Conservation (phyloP, 2,113 vertebrate species). For the Agapornis roseicollis region DNA sequence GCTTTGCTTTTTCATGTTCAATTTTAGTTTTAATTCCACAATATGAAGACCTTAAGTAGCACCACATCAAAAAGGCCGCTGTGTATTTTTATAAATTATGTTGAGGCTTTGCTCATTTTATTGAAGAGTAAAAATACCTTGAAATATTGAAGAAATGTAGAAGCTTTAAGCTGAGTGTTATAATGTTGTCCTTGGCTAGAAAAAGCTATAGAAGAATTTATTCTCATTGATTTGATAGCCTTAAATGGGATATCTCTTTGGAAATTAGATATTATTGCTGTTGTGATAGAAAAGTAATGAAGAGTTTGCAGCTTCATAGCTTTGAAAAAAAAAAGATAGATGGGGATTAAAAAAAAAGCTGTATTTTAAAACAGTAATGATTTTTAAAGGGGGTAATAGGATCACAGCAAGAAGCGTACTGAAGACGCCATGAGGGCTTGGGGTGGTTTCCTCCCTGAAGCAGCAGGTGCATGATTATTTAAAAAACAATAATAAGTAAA, state of each 20-base stretch:
- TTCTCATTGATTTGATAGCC: neutral
- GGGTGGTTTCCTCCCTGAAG: neutral
- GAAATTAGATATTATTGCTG: neutral
- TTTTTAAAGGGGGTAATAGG: neutral
- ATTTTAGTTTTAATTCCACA: neutral
- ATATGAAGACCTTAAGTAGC: neutral
- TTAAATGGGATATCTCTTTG: neutral
- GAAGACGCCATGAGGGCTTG: fast-evolving
- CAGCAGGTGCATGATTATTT: neutral
- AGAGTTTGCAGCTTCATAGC: neutral
- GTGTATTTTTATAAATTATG: neutral
- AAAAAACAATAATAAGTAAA: neutral
- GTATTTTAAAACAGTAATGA: neutral
- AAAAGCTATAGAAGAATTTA: neutral
- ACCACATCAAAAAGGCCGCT: neutral
- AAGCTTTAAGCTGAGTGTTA: neutral
- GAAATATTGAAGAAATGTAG: neutral
- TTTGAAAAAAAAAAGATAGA: neutral
- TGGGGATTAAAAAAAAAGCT: neutral
- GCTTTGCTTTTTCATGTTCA: neutral
- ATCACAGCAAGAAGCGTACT: neutral
- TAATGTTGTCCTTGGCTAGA: neutral
- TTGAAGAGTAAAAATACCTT: neutral
- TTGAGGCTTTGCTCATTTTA: neutral
- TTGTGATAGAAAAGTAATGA: neutral